Evolutionary conservation across 1,140 invertebrate genomes (phyloP).

Genomic region (Drosophila bifasciata): DNA sequence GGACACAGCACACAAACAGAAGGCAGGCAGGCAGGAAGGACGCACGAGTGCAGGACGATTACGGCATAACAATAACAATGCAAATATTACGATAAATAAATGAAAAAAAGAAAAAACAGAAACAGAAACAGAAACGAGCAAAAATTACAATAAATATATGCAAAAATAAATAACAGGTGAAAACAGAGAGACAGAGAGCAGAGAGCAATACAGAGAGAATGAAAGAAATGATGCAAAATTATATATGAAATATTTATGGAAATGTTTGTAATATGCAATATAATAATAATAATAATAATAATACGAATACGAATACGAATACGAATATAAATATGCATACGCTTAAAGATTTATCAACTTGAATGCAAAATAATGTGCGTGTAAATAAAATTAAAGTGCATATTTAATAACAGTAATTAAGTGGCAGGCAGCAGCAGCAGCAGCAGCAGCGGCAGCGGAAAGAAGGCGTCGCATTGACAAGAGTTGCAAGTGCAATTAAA

Average conservation of each 20-base stretch:
- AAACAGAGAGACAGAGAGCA: background rate
- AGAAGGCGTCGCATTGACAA: constrained; percentile 7
- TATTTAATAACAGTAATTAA: constrained; percentile 52
- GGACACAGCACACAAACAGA: constrained; percentile 30
- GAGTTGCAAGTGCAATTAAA: constrained; percentile 48
- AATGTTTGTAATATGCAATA: constrained; percentile 38
- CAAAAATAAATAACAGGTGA: constrained; percentile 53
- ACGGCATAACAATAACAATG: no score
- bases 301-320: background rate
- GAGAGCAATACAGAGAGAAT: constrained; percentile 27
- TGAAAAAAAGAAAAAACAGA: constrained; percentile 40
- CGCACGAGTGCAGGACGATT: constrained; percentile 18
- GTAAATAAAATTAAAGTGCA: constrained; percentile 55
- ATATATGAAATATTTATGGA: constrained; percentile 21
- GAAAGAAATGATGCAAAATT: constrained; percentile 34
- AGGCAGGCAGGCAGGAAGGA: constrained; percentile 52
- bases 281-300: constrained; percentile 24
- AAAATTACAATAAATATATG: constrained; percentile 47
- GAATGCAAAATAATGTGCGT: constrained; percentile 25
- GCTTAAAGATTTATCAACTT: constrained; percentile 47
- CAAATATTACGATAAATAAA: no score
- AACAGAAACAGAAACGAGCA: no score
- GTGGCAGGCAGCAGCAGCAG: constrained; percentile 16
- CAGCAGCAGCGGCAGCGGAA: background rate
- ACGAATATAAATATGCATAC: constrained; percentile 18